These are phyloP conservation scores for Neosilurus hyrtlii DNA, from an alignment of 2,797 vertebrate genomes.

Conservation along the genomic window DNA sequence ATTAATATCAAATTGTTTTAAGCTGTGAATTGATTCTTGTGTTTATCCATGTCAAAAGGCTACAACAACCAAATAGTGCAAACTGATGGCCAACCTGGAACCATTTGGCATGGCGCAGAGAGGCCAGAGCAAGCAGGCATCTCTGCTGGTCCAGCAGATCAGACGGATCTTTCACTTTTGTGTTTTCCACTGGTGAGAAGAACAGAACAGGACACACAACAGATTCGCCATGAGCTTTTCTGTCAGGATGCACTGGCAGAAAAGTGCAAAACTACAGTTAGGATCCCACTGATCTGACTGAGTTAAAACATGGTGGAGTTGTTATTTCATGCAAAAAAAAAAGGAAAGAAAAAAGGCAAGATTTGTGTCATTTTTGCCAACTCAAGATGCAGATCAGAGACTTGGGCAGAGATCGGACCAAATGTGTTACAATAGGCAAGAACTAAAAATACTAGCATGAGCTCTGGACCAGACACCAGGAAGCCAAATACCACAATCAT, in stretches of 20 bases:
- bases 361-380: constrained; percentile 41
- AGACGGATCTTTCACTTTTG: constrained; percentile 57
- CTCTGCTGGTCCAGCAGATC: constrained; percentile 87
- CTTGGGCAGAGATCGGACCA: constrained; percentile 56
- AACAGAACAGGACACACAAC: constrained; percentile 79
- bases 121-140: constrained; percentile 88
- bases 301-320: constrained; percentile 50
- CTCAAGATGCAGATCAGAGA: constrained; percentile 67
- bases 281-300: constrained; percentile 66
- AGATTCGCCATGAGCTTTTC: constrained; percentile 60
- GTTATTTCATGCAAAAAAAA: constrained; percentile 31
- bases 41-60: constrained; percentile 42
- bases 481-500: constrained; percentile 35
- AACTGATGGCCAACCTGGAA: constrained; percentile 91
- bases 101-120: constrained; percentile 92
- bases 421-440: constrained; percentile 61
- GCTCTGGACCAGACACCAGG: constrained; percentile 45
- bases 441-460: constrained; percentile 61
- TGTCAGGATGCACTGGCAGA: constrained; percentile 57
- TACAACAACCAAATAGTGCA: constrained; percentile 66
- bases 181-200: constrained; percentile 81
- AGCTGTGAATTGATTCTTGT: constrained; percentile 12
- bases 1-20: constrained; percentile 25
- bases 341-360: background rate
- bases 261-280: constrained; percentile 58